Evolutionary conservation across 2,888 invertebrate species (phyloP).

Genomic region (Rhaphigaster nebulosa): DNA sequence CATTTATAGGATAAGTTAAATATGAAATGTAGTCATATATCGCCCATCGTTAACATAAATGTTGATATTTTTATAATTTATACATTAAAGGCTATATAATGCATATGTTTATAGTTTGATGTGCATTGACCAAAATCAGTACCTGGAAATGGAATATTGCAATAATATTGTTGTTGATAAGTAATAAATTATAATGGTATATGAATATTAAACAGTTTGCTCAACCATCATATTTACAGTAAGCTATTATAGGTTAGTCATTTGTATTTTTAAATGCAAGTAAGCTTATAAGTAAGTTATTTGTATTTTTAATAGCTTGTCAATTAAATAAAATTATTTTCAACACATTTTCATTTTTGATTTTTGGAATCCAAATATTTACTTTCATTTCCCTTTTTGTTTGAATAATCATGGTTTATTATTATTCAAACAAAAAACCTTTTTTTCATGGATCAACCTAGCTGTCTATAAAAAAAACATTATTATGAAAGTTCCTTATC

Average conservation of each 20-base stretch:
- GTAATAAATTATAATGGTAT: background rate
- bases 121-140: constrained; percentile 14
- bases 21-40: background rate
- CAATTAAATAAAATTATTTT: constrained; percentile 30
- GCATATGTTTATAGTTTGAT: constrained; percentile 1
- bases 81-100: background rate
- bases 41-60: background rate
- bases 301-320: constrained; percentile 17
- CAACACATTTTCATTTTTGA: background rate
- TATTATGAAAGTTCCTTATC: too few relatives aligned
- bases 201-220: constrained; percentile 6
- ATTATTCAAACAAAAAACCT: too few relatives aligned
- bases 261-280: background rate
- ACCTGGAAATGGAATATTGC: background rate
- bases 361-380: background rate
- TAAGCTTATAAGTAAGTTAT: background rate
- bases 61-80: constrained; percentile 22
- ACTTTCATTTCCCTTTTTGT: background rate
- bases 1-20: background rate
- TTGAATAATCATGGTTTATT: background rate
- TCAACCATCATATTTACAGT: background rate
- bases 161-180: constrained; percentile 6
- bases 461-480: too few relatives aligned
- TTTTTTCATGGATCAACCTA: too few relatives aligned
- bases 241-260: background rate